Conservation (phyloP, 2,888 invertebrate genomes). For the Eucriotettix oculatus region DNA sequence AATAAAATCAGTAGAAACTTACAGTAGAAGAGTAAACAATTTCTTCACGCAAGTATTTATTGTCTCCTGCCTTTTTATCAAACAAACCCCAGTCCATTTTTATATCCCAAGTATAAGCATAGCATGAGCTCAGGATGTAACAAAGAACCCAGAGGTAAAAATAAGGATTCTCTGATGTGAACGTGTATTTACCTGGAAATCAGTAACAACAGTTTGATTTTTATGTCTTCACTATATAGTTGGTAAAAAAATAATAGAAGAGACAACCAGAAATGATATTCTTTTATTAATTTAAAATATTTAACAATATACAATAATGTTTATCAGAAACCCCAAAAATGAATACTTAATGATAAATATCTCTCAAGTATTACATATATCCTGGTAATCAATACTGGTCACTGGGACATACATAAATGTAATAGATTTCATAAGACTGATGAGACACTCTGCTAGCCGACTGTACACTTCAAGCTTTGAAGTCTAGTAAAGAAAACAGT, state of each 20-base stretch:
- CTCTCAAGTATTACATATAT: neutral
- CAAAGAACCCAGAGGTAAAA: conserved; percentile 53
- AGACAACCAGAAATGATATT: too few species aligned
- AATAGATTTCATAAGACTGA: too few species aligned
- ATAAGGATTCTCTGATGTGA: conserved; percentile 41
- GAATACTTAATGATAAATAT: neutral
- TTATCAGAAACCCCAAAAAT: neutral
- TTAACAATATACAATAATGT: neutral
- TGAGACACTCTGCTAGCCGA: too few species aligned
- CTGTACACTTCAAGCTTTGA: too few species aligned
- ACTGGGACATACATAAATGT: too few species aligned
- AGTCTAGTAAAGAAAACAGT: too few species aligned
- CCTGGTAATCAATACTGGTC: neutral
- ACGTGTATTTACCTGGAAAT: conserved; percentile 27
- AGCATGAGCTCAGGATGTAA: conserved; percentile 52
- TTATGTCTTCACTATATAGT: neutral
- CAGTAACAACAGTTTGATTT: neutral
- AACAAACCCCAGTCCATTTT: conserved; percentile 81
- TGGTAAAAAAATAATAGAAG: too few species aligned
- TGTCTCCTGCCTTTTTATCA: conserved; percentile 58
- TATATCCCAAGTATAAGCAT: conserved; percentile 73
- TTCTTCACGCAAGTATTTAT: conserved; percentile 58
- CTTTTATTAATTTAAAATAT: neutral
- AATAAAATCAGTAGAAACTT: conserved; percentile 17
- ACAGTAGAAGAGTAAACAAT: conserved; percentile 63